Evolutionary conservation across 1,140 invertebrate genomes (phyloP), one percentile per base, ranked within the genome.

Genomic region (Rhyacophila brunnea): DNA sequence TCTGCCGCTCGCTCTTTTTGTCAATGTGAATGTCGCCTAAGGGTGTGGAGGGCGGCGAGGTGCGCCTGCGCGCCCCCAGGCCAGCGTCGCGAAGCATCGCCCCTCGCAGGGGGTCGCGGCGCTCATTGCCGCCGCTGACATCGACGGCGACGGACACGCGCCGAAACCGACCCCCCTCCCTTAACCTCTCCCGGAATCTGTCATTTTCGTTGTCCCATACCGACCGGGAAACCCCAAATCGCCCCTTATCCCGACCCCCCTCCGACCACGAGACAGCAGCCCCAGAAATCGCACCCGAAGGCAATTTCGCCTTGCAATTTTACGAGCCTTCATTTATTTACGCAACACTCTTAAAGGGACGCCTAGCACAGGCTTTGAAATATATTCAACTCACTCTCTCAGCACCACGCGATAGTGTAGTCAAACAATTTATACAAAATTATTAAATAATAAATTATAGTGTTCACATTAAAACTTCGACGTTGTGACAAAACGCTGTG

Each of bases 181-280:
- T 66, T 63, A 65, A 54, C 52, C 58, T 67, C 50, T 57, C 64
- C 66, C 48, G 32, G 28, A 42, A 60, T 49, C 58, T 54, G 19
- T 46, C 17, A 36, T 23, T 14, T 42, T 15, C 36, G 7, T 32
- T 49, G 10, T 36, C 28, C 42, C 42, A 10, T 6, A 40, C 15
- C 38, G 38, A 13, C n/a, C 11, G n/a, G 38, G 15, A 43, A 53
- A 44, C 58, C 67, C 68, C 74, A 71, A 72, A 72, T 70, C 68
- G 70, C 67, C 68, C 67, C 69, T 67, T 64, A 64, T 65, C 56
- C 65, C 66, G 69, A 48, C 66, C 59, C 59, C 68, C 51, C 68
- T 63, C 66, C 66, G 38, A 40, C 3, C 38, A 40, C 38, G 23
- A 28, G n/a, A 6, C 20, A 11, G n/a, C 13, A 11, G 13, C 19